phyloP scores from a whole-genome alignment of 2,888 invertebrate species.

The Neoitamus cyanurus region DNA sequence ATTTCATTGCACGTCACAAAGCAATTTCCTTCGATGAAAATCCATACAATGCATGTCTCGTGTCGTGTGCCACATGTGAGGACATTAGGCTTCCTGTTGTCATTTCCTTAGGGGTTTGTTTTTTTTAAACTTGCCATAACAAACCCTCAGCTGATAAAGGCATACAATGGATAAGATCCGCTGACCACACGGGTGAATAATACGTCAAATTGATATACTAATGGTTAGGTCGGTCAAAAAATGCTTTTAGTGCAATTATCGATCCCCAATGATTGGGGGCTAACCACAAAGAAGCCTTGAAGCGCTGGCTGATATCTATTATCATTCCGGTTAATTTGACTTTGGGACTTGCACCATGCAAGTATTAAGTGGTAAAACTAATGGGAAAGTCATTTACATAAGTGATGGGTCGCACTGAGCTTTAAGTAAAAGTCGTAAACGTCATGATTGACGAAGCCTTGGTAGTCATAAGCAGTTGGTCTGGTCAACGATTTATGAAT shows the following conservation, averaged over 20 bases:
- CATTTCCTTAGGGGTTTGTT: neutral
- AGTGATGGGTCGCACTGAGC: neutral
- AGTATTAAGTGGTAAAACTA: neutral
- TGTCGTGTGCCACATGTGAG: no score
- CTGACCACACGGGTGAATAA: neutral
- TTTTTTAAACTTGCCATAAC: neutral
- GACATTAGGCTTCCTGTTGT: neutral
- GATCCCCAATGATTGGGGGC: neutral
- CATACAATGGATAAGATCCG: neutral
- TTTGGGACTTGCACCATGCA: neutral
- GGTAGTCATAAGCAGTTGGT: neutral
- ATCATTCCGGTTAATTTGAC: no score
- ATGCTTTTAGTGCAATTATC: constrained; percentile 14
- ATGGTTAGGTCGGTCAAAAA: neutral
- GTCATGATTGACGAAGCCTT: neutral
- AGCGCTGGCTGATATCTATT: neutral
- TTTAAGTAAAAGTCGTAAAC: neutral
- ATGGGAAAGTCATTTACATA: neutral
- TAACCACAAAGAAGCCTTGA: neutral
- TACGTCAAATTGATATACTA: constrained; percentile 2
- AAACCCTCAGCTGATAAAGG: neutral
- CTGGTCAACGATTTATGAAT: neutral
- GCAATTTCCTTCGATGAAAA: neutral
- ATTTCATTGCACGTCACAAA: neutral
- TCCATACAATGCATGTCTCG: neutral